Conservation (phyloP, 1,140 invertebrate genomes). For the Prorops nasuta region DNA sequence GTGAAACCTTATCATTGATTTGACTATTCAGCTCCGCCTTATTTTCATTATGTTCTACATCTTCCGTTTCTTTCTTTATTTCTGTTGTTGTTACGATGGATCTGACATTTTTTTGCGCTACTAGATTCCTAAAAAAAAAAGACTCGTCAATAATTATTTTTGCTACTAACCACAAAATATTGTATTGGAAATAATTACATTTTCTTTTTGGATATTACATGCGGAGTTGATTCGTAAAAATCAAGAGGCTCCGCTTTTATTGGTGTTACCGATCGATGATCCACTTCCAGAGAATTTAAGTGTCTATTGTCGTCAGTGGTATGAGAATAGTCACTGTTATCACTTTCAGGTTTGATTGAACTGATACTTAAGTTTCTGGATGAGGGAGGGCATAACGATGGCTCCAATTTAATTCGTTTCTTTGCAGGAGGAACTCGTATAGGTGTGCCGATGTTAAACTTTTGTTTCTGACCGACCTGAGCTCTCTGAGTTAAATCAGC, state of each 20-base stretch:
- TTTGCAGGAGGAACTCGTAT: constrained; percentile 39
- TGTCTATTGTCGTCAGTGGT: constrained; percentile 44
- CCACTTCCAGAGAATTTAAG: constrained; percentile 25
- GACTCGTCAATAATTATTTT: no score
- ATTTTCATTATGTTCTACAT: constrained; percentile 45
- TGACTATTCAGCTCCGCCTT: constrained; percentile 36
- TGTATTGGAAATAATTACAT: constrained; percentile 28
- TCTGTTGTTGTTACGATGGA: constrained; percentile 29
- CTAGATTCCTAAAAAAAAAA: constrained; percentile 32
- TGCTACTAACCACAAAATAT: neutral
- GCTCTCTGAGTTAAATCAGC: constrained; percentile 61
- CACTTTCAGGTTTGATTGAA: constrained; percentile 44
- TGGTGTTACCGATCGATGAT: constrained; percentile 29
- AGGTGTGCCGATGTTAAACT: constrained; percentile 31
- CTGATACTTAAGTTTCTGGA: constrained; percentile 27
- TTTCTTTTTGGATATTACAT: constrained; percentile 33
- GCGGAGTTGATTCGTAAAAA: constrained; percentile 31
- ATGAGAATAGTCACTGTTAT: constrained; percentile 44
- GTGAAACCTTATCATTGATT: constrained; percentile 30
- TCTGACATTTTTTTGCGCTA: constrained; percentile 30
- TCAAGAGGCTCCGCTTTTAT: constrained; percentile 44
- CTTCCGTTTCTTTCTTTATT: constrained; percentile 51
- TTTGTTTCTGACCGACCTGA: constrained; percentile 54
- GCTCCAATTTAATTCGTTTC: constrained; percentile 50
- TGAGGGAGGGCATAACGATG: constrained; percentile 23